Base-by-base conservation (phyloP, 2,888 invertebrate genomes). In the Lacanobia wlatinum region DNA sequence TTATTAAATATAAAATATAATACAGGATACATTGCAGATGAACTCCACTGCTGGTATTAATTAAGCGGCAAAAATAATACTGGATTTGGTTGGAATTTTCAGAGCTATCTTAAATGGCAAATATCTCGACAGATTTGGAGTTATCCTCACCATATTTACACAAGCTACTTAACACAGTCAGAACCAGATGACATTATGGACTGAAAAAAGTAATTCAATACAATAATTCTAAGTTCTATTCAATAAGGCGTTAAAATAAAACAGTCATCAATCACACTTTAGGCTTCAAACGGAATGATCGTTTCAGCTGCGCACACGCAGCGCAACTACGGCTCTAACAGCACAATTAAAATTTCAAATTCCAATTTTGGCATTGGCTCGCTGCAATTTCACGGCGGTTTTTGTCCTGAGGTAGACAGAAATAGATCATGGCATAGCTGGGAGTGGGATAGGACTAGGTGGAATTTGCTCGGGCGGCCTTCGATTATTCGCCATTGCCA, bases 311-410 rank as follows among this genome's bases (percentile, higher is more conserved):
- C 80, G 58, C 59, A 60, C 62, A 69, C 9, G 55, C 77, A 73
- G 71, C 59, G 72, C 78, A 81, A 76, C 78, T 77, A 78, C 61
- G 80, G 70, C 83, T 86, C 84, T 88, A 89, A 87, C 86, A 85
- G 87, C 80, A 87, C 88, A 89, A 92, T 91, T 92, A 92, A 92
- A 92, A 91, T 91, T 91, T 90, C 88, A 90, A 87, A 89, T 84
- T 82, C 91, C 91, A 87, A 84, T 88, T 91, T 90, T 87, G 89
- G 90, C 73, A 80, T 82, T 75, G 72, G 60, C n/a, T 63, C 68
- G 21, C 14, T 73, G 86, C 88, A 87, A 88, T 90, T 90, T 90
- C 83, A 87, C 81, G 85, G 79, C 56, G 69, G 84, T 90, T 90
- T 91, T 93, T 92, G 84, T 88, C 74, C 82, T 84, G 50, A 60